These are phyloP conservation scores for Drosophila seguyi DNA, from an alignment of 1,140 invertebrate genomes.

Conservation along the genomic window DNA sequence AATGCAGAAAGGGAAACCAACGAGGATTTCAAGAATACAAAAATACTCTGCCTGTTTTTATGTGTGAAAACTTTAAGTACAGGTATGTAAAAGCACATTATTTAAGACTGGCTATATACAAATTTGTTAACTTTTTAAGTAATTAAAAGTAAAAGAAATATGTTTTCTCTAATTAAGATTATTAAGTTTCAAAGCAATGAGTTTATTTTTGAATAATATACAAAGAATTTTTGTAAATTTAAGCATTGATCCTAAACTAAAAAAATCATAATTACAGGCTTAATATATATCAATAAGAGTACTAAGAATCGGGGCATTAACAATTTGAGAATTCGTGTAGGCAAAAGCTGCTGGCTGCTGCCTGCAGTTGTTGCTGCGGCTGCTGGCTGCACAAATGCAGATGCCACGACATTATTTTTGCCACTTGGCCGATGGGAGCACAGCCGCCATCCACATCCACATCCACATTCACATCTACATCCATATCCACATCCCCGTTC, in stretches of 20 bases:
- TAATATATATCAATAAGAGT: slow-evolving; percentile 1
- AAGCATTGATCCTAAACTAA: background rate
- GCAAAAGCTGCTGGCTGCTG: slow-evolving; percentile 68
- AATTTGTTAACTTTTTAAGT: background rate
- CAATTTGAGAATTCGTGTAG: slow-evolving; percentile 69
- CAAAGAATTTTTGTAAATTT: no score
- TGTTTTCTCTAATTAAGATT: no score
- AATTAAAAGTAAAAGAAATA: background rate
- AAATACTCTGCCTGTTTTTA: slow-evolving; percentile 5
- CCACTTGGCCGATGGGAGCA: slow-evolving; percentile 74
- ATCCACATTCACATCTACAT: no score
- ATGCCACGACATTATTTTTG: slow-evolving; percentile 83
- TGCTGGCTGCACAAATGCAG: slow-evolving; percentile 72
- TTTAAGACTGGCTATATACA: background rate
- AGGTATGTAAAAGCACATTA: background rate
- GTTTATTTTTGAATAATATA: no score
- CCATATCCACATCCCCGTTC: slow-evolving; percentile 2
- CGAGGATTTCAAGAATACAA: background rate
- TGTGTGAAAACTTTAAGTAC: background rate
- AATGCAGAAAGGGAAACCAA: slow-evolving; percentile 47
- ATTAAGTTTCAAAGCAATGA: no score
- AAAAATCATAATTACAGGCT: background rate
- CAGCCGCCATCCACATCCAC: slow-evolving; percentile 10
- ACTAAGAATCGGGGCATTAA: slow-evolving; percentile 21
- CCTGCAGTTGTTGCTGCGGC: slow-evolving; percentile 41